Evolutionary conservation across 37 sponge, comb jelly and placozoan species (phyloP).

Genomic region (Oscarella lobularis): DNA sequence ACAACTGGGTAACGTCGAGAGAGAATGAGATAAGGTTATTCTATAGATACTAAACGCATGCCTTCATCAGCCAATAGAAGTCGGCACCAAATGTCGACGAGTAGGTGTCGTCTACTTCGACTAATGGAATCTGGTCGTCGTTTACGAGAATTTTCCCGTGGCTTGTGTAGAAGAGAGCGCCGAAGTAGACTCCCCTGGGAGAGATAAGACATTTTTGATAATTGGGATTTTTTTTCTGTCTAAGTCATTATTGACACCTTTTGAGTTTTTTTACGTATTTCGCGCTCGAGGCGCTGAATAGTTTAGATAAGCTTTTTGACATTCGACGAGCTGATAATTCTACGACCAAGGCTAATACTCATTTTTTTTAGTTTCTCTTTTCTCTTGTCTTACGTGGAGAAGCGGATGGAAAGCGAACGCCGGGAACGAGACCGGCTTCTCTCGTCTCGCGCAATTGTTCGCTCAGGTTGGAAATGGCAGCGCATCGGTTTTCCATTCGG

Average conservation of each 20-base stretch:
- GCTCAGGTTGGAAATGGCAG: neutral
- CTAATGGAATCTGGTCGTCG: constrained; percentile 54
- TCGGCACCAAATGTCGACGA: constrained; percentile 33
- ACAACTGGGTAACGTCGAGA: neutral
- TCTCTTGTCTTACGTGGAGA: no score
- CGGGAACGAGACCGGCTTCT: neutral
- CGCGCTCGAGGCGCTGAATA: no score
- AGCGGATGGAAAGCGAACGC: no score
- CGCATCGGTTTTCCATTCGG: neutral
- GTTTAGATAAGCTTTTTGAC: no score
- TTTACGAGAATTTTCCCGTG: constrained; percentile 40
- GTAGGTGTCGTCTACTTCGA: constrained; percentile 57
- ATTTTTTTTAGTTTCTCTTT: no score
- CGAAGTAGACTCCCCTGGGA: constrained; percentile 57
- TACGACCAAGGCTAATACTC: no score
- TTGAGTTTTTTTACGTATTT: no score
- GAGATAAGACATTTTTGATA: no score
- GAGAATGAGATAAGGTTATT: neutral
- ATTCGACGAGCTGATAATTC: no score
- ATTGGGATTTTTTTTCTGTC: no score
- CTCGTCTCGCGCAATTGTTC: neutral
- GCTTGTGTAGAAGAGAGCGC: constrained; percentile 35
- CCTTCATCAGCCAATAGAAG: constrained; percentile 66
- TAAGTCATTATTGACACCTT: no score
- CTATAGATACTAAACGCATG: neutral